These are phyloP conservation scores for Tamandua tetradactyla DNA, from an alignment of 2,797 vertebrate species.

Conservation along the genomic window DNA sequence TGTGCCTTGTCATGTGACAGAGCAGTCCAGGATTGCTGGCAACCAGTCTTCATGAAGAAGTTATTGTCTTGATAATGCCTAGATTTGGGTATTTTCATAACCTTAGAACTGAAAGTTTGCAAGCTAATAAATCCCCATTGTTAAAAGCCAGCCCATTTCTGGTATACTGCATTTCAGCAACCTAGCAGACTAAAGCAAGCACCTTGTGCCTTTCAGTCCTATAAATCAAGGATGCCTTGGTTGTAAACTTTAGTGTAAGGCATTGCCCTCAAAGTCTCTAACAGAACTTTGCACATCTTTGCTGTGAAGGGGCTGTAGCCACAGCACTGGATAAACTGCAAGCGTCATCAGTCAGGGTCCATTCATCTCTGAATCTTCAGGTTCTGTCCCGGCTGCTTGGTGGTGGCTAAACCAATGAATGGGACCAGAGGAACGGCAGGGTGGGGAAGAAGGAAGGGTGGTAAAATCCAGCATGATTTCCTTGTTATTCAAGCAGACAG, in stretches of 20 bases:
- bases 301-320: not conserved
- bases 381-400: not conserved
- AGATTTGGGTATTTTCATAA: too few species aligned
- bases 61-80: too few species aligned
- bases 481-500: constrained; percentile 69
- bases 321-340: not conserved
- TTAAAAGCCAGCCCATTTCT: too few species aligned
- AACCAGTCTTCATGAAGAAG: too few species aligned
- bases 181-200: too few species aligned
- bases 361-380: not conserved
- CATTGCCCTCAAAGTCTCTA: not conserved
- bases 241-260: not conserved
- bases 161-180: too few species aligned
- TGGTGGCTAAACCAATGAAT: not conserved
- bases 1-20: too few species aligned
- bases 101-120: too few species aligned
- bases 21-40: too few species aligned
- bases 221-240: not conserved
- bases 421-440: not conserved
- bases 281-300: not conserved
- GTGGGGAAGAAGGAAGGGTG: not conserved
- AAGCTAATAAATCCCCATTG: too few species aligned
- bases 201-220: not conserved
- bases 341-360: not conserved
- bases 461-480: constrained; percentile 52